Conservation (phyloP, 35 echinoderm and acorn worm species). For the Hemicentrotus pulcherrimus region DNA sequence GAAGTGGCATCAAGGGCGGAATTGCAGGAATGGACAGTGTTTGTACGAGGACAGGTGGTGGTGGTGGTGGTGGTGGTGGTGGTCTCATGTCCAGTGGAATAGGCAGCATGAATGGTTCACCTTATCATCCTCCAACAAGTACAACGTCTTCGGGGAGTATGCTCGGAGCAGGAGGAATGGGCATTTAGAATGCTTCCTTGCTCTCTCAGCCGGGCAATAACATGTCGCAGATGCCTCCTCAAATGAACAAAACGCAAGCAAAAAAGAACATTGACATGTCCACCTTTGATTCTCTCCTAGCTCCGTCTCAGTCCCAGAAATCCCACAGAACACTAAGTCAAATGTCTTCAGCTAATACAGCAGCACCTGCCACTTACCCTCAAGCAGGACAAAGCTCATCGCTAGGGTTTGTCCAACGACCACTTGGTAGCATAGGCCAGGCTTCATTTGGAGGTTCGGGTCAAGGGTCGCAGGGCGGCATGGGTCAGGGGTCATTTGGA, state of each 20-base stretch:
- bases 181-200: background rate
- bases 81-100: background rate
- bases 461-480: conserved; percentile 24
- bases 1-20: background rate
- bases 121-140: background rate
- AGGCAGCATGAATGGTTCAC: conserved; percentile 17
- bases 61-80: conserved; percentile 16
- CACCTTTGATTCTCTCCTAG: conserved; percentile 82
- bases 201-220: background rate
- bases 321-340: conserved; percentile 74
- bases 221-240: background rate
- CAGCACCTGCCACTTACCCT: background rate
- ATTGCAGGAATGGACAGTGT: conserved; percentile 41
- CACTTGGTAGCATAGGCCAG: background rate
- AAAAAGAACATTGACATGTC: conserved; percentile 83
- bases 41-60: conserved; percentile 12
- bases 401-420: conserved; percentile 34
- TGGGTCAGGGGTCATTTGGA: conserved; percentile 11
- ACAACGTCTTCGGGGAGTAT: background rate
- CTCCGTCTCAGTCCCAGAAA: conserved; percentile 63
- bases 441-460: background rate
- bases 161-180: conserved; percentile 21
- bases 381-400: conserved; percentile 31
- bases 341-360: conserved; percentile 60
- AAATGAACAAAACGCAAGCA: conserved; percentile 22